These are phyloP conservation scores for Prionchulus punctatus DNA, from an alignment of 2,888 invertebrate species.

Conservation along the genomic window DNA sequence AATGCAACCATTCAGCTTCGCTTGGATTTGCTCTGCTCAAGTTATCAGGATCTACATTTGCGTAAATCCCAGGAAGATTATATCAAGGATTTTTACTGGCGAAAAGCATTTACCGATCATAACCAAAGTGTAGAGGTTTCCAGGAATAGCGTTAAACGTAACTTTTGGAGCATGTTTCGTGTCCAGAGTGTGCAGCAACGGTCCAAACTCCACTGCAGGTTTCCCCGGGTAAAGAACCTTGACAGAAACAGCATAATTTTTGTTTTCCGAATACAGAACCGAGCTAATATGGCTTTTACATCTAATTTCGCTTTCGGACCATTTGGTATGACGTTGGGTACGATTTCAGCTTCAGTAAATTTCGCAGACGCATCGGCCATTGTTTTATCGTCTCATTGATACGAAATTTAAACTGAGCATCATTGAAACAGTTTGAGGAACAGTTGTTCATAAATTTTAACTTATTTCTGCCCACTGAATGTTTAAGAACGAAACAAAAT, in stretches of 20 bases:
- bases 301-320: conserved; percentile 22
- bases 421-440: too few species aligned
- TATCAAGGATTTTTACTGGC: neutral
- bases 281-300: conserved; percentile 12
- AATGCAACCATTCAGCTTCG: conserved; percentile 32
- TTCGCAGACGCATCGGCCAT: conserved; percentile 14
- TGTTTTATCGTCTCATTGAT: too few species aligned
- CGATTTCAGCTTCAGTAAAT: conserved; percentile 25
- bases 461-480: too few species aligned
- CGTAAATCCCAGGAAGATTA: neutral
- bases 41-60: conserved; percentile 28
- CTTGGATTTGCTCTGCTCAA: conserved; percentile 29
- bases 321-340: conserved; percentile 24
- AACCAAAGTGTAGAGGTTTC: neutral
- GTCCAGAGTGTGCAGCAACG: neutral
- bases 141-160: neutral
- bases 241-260: too few species aligned
- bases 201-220: neutral
- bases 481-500: too few species aligned
- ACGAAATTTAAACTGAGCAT: too few species aligned
- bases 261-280: too few species aligned
- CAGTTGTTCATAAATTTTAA: too few species aligned
- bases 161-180: neutral
- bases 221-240: neutral
- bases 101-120: conserved; percentile 1